Conservation (phyloP, 2,888 invertebrate species). For the Agrotis clavis region DNA sequence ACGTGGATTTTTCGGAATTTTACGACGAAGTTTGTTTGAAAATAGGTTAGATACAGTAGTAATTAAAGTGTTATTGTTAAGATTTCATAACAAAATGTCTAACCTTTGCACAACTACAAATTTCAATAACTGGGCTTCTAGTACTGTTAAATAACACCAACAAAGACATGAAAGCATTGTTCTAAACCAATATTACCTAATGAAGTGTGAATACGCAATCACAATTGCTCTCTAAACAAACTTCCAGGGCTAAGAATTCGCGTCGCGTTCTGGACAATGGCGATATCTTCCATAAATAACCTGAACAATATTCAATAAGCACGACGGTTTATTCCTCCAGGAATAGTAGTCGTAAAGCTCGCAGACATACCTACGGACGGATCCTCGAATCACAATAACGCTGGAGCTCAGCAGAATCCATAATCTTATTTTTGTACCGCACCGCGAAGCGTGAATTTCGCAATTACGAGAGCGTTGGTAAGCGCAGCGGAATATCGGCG, state of each 20-base stretch:
- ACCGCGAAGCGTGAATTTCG: slow-evolving; percentile 91
- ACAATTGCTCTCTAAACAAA: slow-evolving; percentile 71
- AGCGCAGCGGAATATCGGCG: slow-evolving; percentile 77
- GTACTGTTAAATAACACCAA: slow-evolving; percentile 42
- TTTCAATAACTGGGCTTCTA: slow-evolving; percentile 16
- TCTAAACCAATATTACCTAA: slow-evolving; percentile 49
- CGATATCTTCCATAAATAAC: slow-evolving; percentile 89
- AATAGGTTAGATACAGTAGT: slow-evolving; percentile 7
- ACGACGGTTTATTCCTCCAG: slow-evolving; percentile 88
- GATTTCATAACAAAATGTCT: slow-evolving; percentile 18
- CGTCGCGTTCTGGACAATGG: slow-evolving; percentile 81
- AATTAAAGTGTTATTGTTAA: slow-evolving; percentile 39
- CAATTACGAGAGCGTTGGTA: slow-evolving; percentile 84
- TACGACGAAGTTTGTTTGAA: background rate
- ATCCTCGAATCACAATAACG: slow-evolving; percentile 91
- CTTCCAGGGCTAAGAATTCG: slow-evolving; percentile 73
- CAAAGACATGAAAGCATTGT: slow-evolving; percentile 47
- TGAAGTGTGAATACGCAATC: slow-evolving; percentile 48
- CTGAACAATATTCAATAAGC: slow-evolving; percentile 90
- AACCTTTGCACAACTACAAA: slow-evolving; percentile 29
- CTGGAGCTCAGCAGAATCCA: slow-evolving; percentile 90
- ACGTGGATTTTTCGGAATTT: background rate
- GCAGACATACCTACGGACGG: slow-evolving; percentile 90
- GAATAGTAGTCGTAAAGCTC: slow-evolving; percentile 89
- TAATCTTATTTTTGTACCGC: slow-evolving; percentile 92